Evolutionary conservation across 2,113 vertebrate genomes (phyloP).

Genomic region (Hemiprocne comata): DNA sequence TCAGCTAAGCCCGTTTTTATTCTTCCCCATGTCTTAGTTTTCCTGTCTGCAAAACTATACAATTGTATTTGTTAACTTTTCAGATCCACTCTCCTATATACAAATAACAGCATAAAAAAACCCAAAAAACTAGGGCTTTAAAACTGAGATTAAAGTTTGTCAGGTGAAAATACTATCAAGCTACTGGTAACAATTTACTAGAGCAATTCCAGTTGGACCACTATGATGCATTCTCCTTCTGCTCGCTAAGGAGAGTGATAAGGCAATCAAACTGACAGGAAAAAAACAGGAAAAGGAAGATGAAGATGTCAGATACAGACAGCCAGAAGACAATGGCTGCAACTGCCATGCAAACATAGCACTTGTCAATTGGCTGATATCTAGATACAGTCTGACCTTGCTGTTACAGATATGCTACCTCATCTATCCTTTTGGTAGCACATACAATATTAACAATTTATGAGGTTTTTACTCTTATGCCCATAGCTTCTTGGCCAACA

Average conservation of each 20-base stretch:
- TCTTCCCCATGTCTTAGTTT: neutral
- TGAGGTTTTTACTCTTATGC: neutral
- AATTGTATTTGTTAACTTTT: neutral
- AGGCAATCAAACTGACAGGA: neutral
- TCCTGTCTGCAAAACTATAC: neutral
- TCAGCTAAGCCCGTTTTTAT: neutral
- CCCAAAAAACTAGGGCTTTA: neutral
- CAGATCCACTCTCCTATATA: neutral
- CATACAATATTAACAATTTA: neutral
- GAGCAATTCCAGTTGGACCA: neutral
- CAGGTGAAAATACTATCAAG: neutral
- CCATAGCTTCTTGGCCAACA: neutral
- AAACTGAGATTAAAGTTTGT: neutral
- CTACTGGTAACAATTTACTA: neutral
- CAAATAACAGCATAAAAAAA: neutral
- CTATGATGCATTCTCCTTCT: neutral
- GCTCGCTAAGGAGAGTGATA: neutral
- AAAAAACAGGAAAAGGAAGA: neutral
- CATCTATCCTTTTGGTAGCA: neutral
- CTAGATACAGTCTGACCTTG: neutral
- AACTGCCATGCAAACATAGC: neutral
- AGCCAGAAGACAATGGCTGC: neutral
- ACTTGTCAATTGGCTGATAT: neutral
- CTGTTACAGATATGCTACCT: neutral
- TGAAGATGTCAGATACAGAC: neutral